Base-by-base conservation (phyloP, 2,797 vertebrate genomes). In the Pelochelys cantorii region DNA sequence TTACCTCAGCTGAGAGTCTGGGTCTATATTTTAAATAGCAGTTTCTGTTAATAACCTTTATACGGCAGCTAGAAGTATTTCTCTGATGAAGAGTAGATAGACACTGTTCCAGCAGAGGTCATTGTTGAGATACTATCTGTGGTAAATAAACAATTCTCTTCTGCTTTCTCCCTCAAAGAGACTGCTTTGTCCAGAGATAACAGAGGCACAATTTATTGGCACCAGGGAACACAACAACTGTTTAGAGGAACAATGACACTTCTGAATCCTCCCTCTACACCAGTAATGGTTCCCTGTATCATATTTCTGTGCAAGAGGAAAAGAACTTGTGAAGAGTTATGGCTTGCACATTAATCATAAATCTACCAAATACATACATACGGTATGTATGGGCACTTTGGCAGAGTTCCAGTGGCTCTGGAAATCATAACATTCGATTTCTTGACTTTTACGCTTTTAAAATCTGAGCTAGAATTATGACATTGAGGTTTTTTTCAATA, bases 1-100 rank as follows among this genome's bases (percentile, higher is more conserved):
- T 83, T 85, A 93, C 89, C 74, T 23, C 4, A 23, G 25, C 54
- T 56, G 83, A 75, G 23, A 75, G 78, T n/a, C 23, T 83, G 56
- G 89, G 80, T 25, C 37, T 75, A 7, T 75, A 42, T 25, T 27
- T 48, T 52, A 48, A 48, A 48, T 29, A 48, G 25, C 25, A 29
- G 74, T 48, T 77, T 48, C 37, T 17, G 25, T 27, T 52, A 42
- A 77, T 52, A 52, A 15, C 60, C 1, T 9, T 12, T 1, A 0
- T 7, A 1, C 11, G 25, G 52, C n/a, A 79, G 25, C 5, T 6
- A 5, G 6, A 37, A 37, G 37, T 52, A 77, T 56, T 85, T 74
- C 56, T 83, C 0, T 0, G 20, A 27, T 77, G 48, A 42, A 87
- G 4, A 55, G 48, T 8, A 81, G 80, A 18, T 74, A 86, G 68